Evolutionary conservation across 2,797 vertebrate species (phyloP).

Genomic region (Rachycentron canadum): DNA sequence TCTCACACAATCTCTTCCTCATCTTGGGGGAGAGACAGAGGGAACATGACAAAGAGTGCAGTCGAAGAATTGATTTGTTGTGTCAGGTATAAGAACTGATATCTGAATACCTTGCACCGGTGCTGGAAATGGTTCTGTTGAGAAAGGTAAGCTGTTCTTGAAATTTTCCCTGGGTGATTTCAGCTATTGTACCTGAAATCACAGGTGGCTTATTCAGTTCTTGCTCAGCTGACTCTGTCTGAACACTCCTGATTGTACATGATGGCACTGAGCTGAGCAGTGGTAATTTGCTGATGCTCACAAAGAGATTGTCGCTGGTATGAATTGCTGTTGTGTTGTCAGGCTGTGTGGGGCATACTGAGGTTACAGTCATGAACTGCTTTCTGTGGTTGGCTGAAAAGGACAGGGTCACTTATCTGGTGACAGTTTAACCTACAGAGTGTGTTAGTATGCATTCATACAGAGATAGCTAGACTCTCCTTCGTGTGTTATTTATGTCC

Average conservation of each 20-base stretch:
- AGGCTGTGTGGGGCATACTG: conserved; percentile 20
- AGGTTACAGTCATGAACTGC: conserved; percentile 28
- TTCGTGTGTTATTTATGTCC: conserved; percentile 50
- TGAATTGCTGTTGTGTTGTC: conserved; percentile 20
- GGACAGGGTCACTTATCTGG: conserved; percentile 46
- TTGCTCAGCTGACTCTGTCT: conserved; percentile 45
- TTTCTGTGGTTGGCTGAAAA: conserved; percentile 34
- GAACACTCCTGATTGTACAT: conserved; percentile 50
- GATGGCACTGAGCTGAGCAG: conserved; percentile 44
- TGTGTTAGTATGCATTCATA: conserved; percentile 27
- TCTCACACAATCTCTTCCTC: conserved; percentile 74
- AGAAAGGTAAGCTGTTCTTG: conserved; percentile 70
- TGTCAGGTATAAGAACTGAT: conserved; percentile 81
- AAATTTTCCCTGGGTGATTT: conserved; percentile 61
- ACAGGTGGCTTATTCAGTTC: conserved; percentile 63
- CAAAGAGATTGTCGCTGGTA: conserved; percentile 53
- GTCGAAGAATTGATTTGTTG: conserved; percentile 79
- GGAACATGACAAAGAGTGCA: conserved; percentile 63
- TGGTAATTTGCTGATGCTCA: conserved; percentile 51
- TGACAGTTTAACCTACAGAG: conserved; percentile 58
- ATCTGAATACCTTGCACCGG: conserved; percentile 76
- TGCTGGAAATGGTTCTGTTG: conserved; percentile 71
- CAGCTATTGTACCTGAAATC: conserved; percentile 71
- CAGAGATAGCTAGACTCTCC: conserved; percentile 7
- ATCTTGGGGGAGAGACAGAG: conserved; percentile 67